Evolutionary conservation across 2,113 vertebrate genomes (phyloP).

Genomic region (Crotalus tigris): DNA sequence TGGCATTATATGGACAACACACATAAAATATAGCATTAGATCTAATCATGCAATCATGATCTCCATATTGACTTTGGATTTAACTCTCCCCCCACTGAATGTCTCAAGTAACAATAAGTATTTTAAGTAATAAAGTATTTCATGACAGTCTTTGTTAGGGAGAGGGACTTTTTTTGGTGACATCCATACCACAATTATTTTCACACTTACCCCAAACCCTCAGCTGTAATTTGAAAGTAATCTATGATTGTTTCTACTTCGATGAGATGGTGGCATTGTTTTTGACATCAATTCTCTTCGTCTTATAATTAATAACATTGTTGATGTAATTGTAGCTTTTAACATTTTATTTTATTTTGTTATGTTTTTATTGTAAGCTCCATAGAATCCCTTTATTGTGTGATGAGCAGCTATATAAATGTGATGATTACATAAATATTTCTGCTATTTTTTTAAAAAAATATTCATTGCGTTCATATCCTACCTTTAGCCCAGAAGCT

Average conservation of each 20-base stretch:
- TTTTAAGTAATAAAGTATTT: accelerated
- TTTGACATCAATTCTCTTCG: neutral
- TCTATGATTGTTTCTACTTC: neutral
- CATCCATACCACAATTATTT: neutral
- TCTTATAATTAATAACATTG: neutral
- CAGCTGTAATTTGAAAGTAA: neutral
- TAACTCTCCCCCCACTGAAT: neutral
- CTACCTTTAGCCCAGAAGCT: neutral
- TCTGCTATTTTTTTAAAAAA: neutral
- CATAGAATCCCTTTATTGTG: neutral
- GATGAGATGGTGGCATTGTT: neutral
- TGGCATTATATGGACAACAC: neutral
- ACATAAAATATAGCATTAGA: neutral
- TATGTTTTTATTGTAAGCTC: neutral
- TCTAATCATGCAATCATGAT: neutral
- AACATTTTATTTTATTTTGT: neutral
- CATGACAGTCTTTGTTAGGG: accelerated
- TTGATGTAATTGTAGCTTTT: neutral
- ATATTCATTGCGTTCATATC: neutral
- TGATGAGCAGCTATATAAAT: neutral
- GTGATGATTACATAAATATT: neutral
- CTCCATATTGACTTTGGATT: neutral
- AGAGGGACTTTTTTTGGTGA: neutral
- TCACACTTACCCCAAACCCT: neutral
- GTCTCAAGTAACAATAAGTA: neutral